phyloP scores from a whole-genome alignment of 2,888 invertebrate species.

The Hydraecia micacea region DNA sequence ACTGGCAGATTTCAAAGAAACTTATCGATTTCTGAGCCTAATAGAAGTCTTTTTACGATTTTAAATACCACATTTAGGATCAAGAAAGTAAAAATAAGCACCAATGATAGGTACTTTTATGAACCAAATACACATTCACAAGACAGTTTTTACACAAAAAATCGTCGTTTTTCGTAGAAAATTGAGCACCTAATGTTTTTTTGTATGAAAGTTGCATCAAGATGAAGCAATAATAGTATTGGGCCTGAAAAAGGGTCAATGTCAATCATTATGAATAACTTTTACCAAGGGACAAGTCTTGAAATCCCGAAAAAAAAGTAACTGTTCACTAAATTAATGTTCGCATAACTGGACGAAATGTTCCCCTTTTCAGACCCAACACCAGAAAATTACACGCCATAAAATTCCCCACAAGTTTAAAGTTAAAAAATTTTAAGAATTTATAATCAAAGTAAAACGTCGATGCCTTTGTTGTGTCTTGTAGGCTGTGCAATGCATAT shows the following conservation, averaged over 20 bases:
- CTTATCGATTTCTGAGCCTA: neutral
- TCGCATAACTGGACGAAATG: neutral
- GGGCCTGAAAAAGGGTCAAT: neutral
- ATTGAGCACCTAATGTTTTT: neutral
- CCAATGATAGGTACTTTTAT: neutral
- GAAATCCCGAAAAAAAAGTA: neutral
- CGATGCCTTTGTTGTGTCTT: neutral
- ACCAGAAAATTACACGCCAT: neutral
- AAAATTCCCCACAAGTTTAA: neutral
- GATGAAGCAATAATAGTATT: neutral
- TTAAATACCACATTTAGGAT: neutral
- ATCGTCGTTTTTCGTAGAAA: neutral
- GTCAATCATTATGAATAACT: no score
- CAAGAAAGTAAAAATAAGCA: neutral
- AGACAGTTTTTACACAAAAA: neutral
- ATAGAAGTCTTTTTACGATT: neutral
- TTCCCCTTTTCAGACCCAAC: neutral
- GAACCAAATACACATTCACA: neutral
- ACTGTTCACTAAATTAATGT: neutral
- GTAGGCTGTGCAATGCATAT: conserved; percentile 23
- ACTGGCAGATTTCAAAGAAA: conserved; percentile 15
- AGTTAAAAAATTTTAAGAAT: neutral
- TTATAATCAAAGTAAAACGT: neutral
- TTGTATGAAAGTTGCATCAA: neutral
- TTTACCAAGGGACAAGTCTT: neutral